Evolutionary conservation across 1,140 invertebrate species (phyloP).

Genomic region (Drosophila albomicans): DNA sequence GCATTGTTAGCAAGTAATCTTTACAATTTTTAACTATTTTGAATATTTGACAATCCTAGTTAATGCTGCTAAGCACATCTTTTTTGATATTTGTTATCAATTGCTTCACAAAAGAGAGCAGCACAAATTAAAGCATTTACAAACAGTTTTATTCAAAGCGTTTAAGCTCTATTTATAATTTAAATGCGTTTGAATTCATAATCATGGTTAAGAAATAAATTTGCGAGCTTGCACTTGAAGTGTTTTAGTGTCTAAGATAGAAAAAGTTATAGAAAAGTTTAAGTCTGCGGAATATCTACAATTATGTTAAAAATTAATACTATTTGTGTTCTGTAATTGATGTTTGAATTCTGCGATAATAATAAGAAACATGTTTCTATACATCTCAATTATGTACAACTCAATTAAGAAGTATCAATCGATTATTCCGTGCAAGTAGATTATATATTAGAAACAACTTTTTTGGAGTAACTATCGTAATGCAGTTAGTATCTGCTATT

Average conservation of each 20-base stretch:
- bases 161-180: neutral
- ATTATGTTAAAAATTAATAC: too few species aligned
- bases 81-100: neutral
- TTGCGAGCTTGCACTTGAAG: too few species aligned
- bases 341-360: neutral
- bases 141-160: neutral
- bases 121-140: neutral
- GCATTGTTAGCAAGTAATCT: neutral
- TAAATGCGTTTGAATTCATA: neutral
- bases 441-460: neutral
- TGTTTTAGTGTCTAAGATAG: too few species aligned
- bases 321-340: too few species aligned
- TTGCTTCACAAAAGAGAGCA: neutral
- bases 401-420: slow-evolving; percentile 1
- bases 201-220: too few species aligned
- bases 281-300: too few species aligned
- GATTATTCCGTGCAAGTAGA: neutral
- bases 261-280: too few species aligned
- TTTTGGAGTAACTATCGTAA: neutral
- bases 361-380: too few species aligned
- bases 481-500: slow-evolving; percentile 17
- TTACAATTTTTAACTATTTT: neutral
- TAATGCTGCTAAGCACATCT: neutral
- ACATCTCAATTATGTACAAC: neutral
- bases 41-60: neutral